A percentile compares a stretch with the other conserved stretches of the same genome.
Conservation (phyloP, 2,888 invertebrate genomes). For the Monoplex corrugatus region DNA sequence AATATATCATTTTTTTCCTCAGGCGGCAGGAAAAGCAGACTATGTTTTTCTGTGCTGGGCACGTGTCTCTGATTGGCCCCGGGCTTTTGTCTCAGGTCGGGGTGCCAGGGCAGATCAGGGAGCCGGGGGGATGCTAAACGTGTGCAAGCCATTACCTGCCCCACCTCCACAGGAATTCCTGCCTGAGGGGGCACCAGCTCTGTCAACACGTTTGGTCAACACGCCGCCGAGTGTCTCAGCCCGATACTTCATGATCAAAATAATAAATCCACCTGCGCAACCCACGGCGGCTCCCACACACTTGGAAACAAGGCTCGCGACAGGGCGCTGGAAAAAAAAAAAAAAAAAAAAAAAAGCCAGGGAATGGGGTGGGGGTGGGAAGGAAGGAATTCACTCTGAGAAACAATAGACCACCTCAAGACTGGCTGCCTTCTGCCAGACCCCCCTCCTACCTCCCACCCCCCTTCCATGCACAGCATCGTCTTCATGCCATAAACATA, state of each 20-base stretch:
- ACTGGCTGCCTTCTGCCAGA: neutral
- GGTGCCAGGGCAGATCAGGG: conserved; percentile 17
- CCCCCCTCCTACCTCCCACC: neutral
- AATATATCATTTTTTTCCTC: no score
- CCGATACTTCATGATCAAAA: conserved; percentile 52
- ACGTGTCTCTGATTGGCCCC: conserved; percentile 38
- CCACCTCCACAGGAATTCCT: conserved; percentile 41
- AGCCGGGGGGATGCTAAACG: neutral
- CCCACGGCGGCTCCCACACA: neutral
- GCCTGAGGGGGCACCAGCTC: conserved; percentile 46
- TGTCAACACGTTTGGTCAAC: conserved; percentile 50
- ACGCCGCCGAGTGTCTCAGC: conserved; percentile 16
- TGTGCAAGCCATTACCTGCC: conserved; percentile 47
- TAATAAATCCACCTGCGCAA: conserved; percentile 52
- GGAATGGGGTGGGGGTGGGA: no score
- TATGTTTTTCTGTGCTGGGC: no score
- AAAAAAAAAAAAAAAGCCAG: no score
- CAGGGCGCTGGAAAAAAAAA: no score
- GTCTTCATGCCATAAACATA: neutral
- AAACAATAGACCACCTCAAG: no score
- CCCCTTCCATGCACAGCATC: neutral
- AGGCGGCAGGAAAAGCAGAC: no score
- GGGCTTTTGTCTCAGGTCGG: conserved; percentile 42
- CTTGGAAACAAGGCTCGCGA: no score
- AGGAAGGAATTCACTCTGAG: no score